phyloP scores from a whole-genome alignment of 2,113 vertebrate genomes.

The Strigops habroptila region DNA sequence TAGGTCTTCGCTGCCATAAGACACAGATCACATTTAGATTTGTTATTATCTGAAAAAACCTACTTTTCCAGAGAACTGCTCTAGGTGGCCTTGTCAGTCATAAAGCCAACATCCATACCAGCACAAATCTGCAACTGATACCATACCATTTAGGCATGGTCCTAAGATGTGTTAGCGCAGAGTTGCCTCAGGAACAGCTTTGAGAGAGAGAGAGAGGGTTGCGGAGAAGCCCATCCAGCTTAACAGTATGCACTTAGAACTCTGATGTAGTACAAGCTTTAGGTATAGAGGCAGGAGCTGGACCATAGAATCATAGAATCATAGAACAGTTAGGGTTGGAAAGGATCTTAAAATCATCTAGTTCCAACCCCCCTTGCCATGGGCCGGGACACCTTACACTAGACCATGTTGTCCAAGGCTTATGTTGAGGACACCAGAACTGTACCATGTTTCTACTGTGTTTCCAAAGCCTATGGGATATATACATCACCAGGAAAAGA shows the following conservation, averaged over 20 bases:
- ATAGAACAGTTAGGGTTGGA: not conserved
- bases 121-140: not conserved
- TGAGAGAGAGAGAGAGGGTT: not conserved
- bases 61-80: not conserved
- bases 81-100: not conserved
- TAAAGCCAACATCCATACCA: not conserved
- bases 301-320: not conserved
- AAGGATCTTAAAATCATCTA: not conserved
- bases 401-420: not conserved
- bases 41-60: not conserved
- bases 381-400: not conserved
- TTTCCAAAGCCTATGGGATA: not conserved
- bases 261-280: not conserved
- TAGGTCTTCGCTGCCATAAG: not conserved
- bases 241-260: rapidly evolving
- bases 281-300: not conserved
- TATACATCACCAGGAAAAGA: not conserved
- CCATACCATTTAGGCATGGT: not conserved
- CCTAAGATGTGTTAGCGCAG: not conserved
- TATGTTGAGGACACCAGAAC: not conserved
- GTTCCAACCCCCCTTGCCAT: not conserved
- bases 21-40: not conserved
- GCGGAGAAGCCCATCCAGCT: not conserved
- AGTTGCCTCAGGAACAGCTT: not conserved
- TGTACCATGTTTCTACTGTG: not conserved